These are phyloP conservation scores for Clinocottus analis DNA, from an alignment of 2,113 vertebrate species.

Conservation along the genomic window DNA sequence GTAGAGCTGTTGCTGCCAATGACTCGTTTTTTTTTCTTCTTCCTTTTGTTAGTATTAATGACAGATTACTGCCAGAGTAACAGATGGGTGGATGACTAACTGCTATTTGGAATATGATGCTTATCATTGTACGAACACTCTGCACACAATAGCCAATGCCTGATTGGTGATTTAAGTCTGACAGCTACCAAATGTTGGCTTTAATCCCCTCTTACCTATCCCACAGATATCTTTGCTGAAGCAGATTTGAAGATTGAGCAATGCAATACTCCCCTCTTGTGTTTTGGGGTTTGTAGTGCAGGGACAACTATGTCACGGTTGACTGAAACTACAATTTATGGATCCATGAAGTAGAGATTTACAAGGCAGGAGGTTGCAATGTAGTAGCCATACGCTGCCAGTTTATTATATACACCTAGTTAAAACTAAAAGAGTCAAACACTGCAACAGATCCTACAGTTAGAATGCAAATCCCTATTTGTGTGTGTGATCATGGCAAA, in stretches of 20 bases:
- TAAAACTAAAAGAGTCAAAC: not conserved
- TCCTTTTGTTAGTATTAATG: constrained; percentile 32
- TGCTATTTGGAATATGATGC: constrained; percentile 23
- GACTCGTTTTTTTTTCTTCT: not conserved
- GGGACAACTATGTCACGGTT: constrained; percentile 11
- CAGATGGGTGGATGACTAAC: constrained; percentile 36
- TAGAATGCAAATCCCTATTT: not conserved
- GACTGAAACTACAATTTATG: not conserved
- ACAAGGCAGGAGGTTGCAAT: not conserved
- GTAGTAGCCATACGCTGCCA: not conserved
- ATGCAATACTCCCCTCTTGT: constrained; percentile 72
- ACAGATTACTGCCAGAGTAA: constrained; percentile 29
- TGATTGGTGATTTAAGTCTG: not conserved
- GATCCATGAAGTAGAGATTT: not conserved
- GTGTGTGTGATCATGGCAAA: not conserved
- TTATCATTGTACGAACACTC: not conserved
- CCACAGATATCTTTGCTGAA: not conserved
- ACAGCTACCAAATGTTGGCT: not conserved
- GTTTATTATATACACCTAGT: not conserved
- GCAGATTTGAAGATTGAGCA: not conserved
- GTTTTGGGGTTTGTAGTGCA: constrained; percentile 45
- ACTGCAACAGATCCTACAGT: not conserved
- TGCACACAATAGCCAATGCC: not conserved
- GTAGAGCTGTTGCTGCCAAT: constrained; percentile 9
- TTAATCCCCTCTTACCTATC: not conserved